Evolutionary conservation across 1,140 invertebrate species (phyloP).

Genomic region (Batillaria attramentaria): DNA sequence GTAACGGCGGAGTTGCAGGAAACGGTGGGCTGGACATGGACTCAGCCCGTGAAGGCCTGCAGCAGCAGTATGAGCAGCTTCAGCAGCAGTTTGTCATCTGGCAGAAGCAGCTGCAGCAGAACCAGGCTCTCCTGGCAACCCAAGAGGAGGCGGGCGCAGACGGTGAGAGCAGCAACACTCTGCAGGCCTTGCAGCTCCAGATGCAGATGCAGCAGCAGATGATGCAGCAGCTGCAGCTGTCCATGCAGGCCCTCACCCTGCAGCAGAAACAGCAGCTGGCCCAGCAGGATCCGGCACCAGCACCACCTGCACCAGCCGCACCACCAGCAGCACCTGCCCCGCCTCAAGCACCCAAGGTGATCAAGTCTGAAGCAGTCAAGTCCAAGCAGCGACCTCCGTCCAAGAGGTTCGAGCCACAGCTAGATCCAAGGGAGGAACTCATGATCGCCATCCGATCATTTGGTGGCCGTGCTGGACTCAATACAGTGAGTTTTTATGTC

Average conservation of each 20-base stretch:
- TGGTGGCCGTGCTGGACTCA: slow-evolving; percentile 76
- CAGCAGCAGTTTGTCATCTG: slow-evolving; percentile 57
- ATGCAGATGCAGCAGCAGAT: slow-evolving; percentile 60
- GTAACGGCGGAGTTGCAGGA: not conserved
- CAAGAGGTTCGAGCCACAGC: slow-evolving; percentile 58
- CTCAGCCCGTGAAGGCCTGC: slow-evolving; percentile 25
- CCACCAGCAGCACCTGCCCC: slow-evolving; percentile 29
- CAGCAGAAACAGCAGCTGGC: slow-evolving; percentile 35
- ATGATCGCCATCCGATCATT: slow-evolving; percentile 83
- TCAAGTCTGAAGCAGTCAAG: slow-evolving; percentile 35
- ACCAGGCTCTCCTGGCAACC: slow-evolving; percentile 53
- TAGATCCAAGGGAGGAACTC: slow-evolving; percentile 79
- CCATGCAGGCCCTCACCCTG: slow-evolving; percentile 52
- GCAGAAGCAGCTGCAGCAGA: slow-evolving; percentile 59
- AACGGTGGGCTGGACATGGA: not conserved
- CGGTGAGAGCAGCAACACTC: slow-evolving; percentile 29
- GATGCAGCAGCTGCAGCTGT: slow-evolving; percentile 56
- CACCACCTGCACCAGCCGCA: slow-evolving; percentile 20
- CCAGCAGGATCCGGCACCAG: not conserved
- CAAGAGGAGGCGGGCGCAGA: slow-evolving; percentile 34
- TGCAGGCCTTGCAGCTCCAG: slow-evolving; percentile 54
- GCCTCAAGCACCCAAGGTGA: slow-evolving; percentile 6
- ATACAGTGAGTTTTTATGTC: slow-evolving; percentile 70
- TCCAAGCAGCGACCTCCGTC: slow-evolving; percentile 38
- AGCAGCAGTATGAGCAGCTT: slow-evolving; percentile 51